A percentile compares a stretch with the other conserved stretches of the same genome.
phyloP scores from a whole-genome alignment of 35 echinoderm and acorn worm genomes.

The Diadema setosum region DNA sequence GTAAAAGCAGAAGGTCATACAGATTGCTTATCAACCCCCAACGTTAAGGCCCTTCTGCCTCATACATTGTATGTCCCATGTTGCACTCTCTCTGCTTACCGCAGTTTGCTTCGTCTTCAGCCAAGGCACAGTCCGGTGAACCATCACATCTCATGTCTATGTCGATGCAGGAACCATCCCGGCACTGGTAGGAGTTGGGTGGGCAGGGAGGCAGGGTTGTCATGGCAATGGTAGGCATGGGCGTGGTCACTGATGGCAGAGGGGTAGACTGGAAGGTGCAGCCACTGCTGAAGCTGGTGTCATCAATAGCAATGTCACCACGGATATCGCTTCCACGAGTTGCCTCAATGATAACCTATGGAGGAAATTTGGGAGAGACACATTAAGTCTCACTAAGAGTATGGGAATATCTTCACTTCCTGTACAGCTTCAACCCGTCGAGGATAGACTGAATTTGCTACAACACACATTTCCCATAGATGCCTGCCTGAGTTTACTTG shows the following conservation, averaged over 20 bases:
- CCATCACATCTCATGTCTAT: conserved; percentile 48
- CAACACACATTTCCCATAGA: too few relatives aligned
- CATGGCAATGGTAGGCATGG: not conserved
- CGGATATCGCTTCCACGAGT: conserved; percentile 60
- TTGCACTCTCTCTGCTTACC: conserved; percentile 25
- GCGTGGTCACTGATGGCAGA: conserved; percentile 59
- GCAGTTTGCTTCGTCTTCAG: conserved; percentile 72
- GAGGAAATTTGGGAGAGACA: too few relatives aligned
- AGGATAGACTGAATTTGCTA: too few relatives aligned
- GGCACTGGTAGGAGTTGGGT: conserved; percentile 53
- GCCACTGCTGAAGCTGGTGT: conserved; percentile 63
- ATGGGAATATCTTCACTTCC: too few relatives aligned
- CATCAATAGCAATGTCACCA: conserved; percentile 96
- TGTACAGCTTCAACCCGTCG: too few relatives aligned
- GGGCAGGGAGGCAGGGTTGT: conserved; percentile 26
- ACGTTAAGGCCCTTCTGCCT: too few relatives aligned
- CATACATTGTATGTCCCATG: too few relatives aligned
- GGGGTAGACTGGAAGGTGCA: not conserved
- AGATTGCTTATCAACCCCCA: too few relatives aligned
- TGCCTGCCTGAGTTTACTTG: too few relatives aligned
- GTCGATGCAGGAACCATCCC: conserved; percentile 44
- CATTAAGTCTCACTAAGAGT: too few relatives aligned
- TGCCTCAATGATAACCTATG: conserved; percentile 86
- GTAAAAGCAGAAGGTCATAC: too few relatives aligned
- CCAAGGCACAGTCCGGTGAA: conserved; percentile 27